These are phyloP conservation scores for Diabrotica balteata DNA, from an alignment of 2,888 invertebrate species.

Conservation along the genomic window DNA sequence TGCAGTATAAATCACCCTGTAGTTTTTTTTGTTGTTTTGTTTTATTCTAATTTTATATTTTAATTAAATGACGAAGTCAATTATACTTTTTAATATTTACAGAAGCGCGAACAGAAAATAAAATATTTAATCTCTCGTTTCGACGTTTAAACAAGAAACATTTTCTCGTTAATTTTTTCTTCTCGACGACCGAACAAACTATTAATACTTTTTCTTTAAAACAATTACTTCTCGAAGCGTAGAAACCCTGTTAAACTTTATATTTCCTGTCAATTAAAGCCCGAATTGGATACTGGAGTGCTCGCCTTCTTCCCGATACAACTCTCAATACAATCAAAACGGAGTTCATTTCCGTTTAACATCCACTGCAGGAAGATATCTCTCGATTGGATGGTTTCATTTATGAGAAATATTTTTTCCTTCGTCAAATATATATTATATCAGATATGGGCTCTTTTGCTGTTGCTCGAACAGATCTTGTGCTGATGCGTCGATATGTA, in stretches of 20 bases:
- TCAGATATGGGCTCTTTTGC: no score
- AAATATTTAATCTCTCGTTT: no score
- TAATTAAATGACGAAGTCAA: no score
- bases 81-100: no score
- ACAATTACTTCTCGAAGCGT: slow-evolving; percentile 13
- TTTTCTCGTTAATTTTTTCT: background rate
- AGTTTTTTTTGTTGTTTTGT: no score
- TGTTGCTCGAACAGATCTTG: no score
- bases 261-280: slow-evolving; percentile 26
- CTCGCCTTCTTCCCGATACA: slow-evolving; percentile 20
- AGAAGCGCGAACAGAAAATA: no score
- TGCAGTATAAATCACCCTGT: no score
- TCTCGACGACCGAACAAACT: background rate
- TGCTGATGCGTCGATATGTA: no score
- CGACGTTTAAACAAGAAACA: background rate
- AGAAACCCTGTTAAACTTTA: slow-evolving; percentile 22
- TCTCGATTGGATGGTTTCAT: slow-evolving; percentile 23
- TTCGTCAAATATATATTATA: background rate
- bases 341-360: slow-evolving; percentile 24
- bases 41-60: no score
- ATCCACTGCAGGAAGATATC: slow-evolving; percentile 24
- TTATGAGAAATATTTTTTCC: slow-evolving; percentile 17
- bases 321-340: slow-evolving; percentile 24
- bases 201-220: slow-evolving; percentile 7
- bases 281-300: slow-evolving; percentile 13